phyloP scores from a whole-genome alignment of 2,797 vertebrate genomes.

The Enteromius treurensis region DNA sequence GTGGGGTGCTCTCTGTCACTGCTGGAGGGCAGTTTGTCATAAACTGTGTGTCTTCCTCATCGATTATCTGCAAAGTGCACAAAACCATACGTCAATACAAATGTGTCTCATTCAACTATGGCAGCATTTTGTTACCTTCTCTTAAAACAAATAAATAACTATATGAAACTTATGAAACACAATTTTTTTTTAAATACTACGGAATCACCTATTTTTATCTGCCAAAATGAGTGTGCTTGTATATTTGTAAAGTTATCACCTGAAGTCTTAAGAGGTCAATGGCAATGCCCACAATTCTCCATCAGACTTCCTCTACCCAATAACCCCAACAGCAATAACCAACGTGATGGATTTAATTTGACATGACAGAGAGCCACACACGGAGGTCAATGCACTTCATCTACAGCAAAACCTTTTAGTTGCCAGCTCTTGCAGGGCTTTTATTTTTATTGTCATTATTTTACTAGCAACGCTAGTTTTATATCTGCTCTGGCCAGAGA shows the following conservation, averaged over 20 bases:
- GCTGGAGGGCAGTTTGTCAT: constrained; percentile 97
- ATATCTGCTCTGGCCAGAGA: no score
- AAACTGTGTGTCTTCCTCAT: constrained; percentile 96
- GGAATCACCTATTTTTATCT: not conserved
- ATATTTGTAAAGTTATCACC: not conserved
- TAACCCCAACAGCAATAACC: constrained; percentile 27
- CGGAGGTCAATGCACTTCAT: not conserved
- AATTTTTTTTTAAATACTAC: not conserved
- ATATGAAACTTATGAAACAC: not conserved
- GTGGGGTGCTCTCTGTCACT: constrained; percentile 94
- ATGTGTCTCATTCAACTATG: not conserved
- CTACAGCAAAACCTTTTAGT: not conserved
- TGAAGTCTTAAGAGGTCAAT: constrained; percentile 7
- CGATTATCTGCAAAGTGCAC: constrained; percentile 84
- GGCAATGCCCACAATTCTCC: not conserved
- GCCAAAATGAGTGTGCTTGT: not conserved
- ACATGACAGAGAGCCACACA: constrained; percentile 26
- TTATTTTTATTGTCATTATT: no score
- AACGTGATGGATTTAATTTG: constrained; percentile 21
- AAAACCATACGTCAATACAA: not conserved
- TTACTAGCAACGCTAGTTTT: no score
- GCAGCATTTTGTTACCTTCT: not conserved
- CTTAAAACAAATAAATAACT: not conserved
- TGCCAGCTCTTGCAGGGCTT: not conserved
- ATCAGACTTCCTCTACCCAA: constrained; percentile 15